Evolutionary conservation across 2,797 vertebrate genomes (phyloP), one percentile per base, ranked within the genome.

Genomic region (Hydrolagus colliei): DNA sequence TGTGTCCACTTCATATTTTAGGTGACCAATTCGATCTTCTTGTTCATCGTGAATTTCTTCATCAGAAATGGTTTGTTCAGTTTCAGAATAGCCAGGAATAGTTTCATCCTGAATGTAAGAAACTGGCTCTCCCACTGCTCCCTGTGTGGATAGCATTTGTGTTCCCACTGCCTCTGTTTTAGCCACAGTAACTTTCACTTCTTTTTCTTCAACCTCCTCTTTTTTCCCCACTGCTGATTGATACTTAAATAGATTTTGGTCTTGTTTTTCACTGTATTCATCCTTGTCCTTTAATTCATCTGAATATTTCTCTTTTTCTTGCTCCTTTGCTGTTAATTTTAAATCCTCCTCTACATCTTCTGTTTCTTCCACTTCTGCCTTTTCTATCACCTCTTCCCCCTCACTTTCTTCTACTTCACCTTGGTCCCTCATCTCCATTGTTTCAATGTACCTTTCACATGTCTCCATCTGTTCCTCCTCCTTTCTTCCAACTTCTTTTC

Each of bases 31-130:
- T 86, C 95, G 93, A 79, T 99, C 98, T 87, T 98, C 97, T 0
- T 95, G 92, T 71, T 99, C 98, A 16, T 99, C 98, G 0, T 98
- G 97, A 88, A 98, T 98, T 91, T 99, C 98, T 89, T 99, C 98
- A 86, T 99, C 98, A 22, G 98, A 99, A 90, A 99, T 96, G 2
- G 97, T 99, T 92, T 99, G 98, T 87, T 99, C 98, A 0, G 98
- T 99, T 91, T 99, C 98, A 0, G 98, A 99, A 90, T 97, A 99
- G 72, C 94, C 98, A 0, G 98, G 98, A 86, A 99, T 99, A 27
- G 97, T 99, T 92, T 99, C 98, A 4, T 99, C 98, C 90, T 99
- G 98, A 88, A 99, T 99, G 85, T 96, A 98, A 1, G 97, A 98
- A 90, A 98, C 93, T 0, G 95, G 96, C 87, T 99, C 97, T 0